Conservation (phyloP, 2,113 vertebrate genomes). For the Tympanuchus pallidicinctus region DNA sequence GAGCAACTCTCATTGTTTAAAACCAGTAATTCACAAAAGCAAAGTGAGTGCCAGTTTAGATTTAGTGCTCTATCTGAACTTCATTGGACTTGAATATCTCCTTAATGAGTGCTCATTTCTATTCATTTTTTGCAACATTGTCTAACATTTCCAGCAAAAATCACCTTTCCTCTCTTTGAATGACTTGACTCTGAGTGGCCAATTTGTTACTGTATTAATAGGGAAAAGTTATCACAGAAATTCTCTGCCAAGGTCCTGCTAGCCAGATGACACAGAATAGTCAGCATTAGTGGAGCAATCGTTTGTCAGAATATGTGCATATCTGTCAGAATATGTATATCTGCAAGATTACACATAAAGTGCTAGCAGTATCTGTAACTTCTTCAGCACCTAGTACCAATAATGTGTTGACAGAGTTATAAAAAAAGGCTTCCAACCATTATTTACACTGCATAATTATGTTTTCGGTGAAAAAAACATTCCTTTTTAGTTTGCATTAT, state of each 20-base stretch:
- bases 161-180: not conserved
- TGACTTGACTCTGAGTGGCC: conserved; percentile 3
- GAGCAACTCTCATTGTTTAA: not conserved
- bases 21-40: not conserved
- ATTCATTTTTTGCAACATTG: conserved; percentile 26
- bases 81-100: not conserved
- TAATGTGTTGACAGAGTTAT: not conserved
- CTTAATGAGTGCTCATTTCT: not conserved
- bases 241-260: not conserved
- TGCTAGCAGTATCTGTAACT: not conserved
- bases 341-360: not conserved
- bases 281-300: not conserved
- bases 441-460: not conserved
- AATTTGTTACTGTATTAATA: conserved; percentile 10
- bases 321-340: not conserved
- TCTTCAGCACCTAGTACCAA: not conserved
- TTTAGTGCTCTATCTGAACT: conserved; percentile 11
- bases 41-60: not conserved
- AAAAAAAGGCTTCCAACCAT: not conserved
- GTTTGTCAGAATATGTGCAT: not conserved
- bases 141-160: not conserved
- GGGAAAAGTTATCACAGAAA: conserved; percentile 4
- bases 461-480: not conserved
- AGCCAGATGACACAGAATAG: not conserved
- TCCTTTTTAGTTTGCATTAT: not conserved